Evolutionary conservation across 2,113 vertebrate genomes (phyloP).

Genomic region (Labrus mixtus): DNA sequence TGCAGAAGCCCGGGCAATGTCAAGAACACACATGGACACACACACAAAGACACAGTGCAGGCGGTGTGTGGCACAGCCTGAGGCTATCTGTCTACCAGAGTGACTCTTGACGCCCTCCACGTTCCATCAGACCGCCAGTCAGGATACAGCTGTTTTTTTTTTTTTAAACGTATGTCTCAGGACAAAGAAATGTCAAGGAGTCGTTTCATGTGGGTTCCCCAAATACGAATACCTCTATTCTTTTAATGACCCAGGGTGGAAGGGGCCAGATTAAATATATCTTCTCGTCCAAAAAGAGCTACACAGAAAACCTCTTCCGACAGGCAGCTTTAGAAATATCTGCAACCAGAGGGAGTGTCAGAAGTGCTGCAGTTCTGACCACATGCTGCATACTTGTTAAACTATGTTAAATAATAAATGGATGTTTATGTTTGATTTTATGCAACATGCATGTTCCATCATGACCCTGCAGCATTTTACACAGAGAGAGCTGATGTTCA

Average conservation of each 20-base stretch:
- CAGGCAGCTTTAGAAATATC: constrained; percentile 15
- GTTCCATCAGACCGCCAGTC: constrained; percentile 61
- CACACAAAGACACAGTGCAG: constrained; percentile 44
- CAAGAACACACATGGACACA: constrained; percentile 6
- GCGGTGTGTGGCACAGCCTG: constrained; percentile 69
- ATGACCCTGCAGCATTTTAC: constrained; percentile 41
- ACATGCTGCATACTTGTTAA: constrained; percentile 34
- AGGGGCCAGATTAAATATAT: constrained; percentile 25
- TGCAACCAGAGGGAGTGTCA: constrained; percentile 32
- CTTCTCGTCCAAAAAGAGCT: constrained; percentile 9
- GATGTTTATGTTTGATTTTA: constrained; percentile 56
- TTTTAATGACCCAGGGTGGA: constrained; percentile 56
- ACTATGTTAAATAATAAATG: constrained; percentile 64
- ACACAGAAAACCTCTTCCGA: constrained; percentile 1
- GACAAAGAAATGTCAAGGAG: constrained; percentile 35
- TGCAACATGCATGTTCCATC: constrained; percentile 35
- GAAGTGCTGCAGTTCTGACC: constrained; percentile 43
- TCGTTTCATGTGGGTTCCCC: constrained; percentile 26
- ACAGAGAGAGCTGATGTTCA: constrained; percentile 46
- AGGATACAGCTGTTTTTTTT: constrained; percentile 52
- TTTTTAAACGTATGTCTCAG: constrained; percentile 31
- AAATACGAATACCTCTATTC: constrained; percentile 24
- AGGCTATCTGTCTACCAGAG: constrained; percentile 66
- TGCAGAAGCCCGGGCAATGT: constrained; percentile 15
- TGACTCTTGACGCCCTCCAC: constrained; percentile 59